A percentile compares a stretch with the other conserved stretches of the same genome.
Evolutionary conservation across 2,113 vertebrate genomes (phyloP).

Genomic region (Marcusenius ussheri): DNA sequence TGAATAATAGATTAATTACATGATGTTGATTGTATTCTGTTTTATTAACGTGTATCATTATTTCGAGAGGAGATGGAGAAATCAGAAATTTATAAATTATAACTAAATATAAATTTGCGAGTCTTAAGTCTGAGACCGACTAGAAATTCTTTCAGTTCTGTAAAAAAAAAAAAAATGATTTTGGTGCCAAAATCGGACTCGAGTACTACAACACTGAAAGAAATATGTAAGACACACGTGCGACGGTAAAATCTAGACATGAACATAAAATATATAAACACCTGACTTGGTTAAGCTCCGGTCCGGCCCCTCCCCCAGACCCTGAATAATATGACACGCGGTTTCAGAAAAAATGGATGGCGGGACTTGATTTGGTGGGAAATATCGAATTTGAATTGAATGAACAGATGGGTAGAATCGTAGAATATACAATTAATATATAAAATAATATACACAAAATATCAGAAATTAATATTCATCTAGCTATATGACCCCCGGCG

Average conservation of each 20-base stretch:
- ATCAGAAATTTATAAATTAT: neutral
- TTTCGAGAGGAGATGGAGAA: neutral
- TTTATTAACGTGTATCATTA: neutral
- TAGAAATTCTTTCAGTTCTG: neutral
- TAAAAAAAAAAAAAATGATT: neutral
- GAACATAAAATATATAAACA: neutral
- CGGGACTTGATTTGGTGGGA: neutral
- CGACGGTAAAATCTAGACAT: neutral
- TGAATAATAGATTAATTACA: neutral
- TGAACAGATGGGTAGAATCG: neutral
- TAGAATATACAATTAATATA: neutral
- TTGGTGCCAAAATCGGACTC: neutral
- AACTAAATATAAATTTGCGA: neutral
- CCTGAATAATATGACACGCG: neutral
- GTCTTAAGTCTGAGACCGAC: neutral
- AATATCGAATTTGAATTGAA: neutral
- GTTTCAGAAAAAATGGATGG: neutral
- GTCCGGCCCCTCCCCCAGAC: neutral
- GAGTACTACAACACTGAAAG: neutral
- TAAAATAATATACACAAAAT: neutral
- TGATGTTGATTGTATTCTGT: neutral
- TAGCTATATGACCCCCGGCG: neutral
- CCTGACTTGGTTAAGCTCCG: neutral
- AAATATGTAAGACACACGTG: neutral
- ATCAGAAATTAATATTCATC: neutral